Evolutionary conservation across 2,113 vertebrate species (phyloP).

Genomic region (Psilopsiagon aurifrons): DNA sequence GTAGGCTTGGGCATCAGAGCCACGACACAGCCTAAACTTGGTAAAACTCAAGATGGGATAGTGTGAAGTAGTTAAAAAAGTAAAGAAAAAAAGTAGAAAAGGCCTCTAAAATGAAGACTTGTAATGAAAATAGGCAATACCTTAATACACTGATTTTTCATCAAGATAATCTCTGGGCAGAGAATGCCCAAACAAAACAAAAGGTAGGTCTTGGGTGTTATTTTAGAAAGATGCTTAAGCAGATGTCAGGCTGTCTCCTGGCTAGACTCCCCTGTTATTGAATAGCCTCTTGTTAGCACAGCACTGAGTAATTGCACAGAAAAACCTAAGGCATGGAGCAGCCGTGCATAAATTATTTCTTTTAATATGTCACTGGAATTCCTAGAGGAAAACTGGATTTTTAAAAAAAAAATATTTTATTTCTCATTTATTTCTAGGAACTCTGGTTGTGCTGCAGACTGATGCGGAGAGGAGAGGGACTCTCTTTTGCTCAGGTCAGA

Average conservation of each 20-base stretch:
- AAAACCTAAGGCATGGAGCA: neutral
- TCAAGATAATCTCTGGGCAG: neutral
- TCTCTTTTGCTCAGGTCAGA: constrained; percentile 9
- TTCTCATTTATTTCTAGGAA: constrained; percentile 46
- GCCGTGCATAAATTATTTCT: neutral
- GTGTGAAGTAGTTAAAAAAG: neutral
- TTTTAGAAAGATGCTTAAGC: neutral
- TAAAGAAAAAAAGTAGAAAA: neutral
- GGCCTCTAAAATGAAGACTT: neutral
- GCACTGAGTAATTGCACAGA: neutral
- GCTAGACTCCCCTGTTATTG: neutral
- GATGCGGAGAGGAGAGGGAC: neutral
- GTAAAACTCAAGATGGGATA: neutral
- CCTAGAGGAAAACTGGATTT: neutral
- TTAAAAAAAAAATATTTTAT: neutral
- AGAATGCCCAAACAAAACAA: neutral
- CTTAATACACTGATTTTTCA: neutral
- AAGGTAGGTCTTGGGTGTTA: neutral
- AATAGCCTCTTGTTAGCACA: neutral
- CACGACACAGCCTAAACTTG: neutral
- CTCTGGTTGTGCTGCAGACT: neutral
- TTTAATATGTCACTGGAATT: constrained; percentile 27
- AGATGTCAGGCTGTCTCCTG: neutral
- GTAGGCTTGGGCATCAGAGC: neutral
- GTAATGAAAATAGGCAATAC: neutral